phyloP scores from a whole-genome alignment of 2,888 invertebrate genomes.

The Gymnosoma rotundatum region DNA sequence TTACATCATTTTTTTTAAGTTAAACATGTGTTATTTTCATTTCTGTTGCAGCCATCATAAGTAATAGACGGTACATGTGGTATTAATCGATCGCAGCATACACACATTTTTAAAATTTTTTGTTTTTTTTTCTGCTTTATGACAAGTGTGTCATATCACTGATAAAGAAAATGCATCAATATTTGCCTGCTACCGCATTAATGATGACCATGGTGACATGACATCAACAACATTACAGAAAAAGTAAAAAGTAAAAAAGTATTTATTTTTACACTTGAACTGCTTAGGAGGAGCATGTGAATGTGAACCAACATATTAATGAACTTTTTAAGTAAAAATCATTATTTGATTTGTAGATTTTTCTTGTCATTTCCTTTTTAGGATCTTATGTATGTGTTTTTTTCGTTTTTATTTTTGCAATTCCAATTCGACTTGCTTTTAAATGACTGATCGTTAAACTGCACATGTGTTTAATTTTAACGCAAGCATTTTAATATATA shows the following conservation, averaged over 20 bases:
- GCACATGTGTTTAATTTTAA: constrained; percentile 27
- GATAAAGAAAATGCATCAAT: constrained; percentile 4
- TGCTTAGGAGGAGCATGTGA: constrained; percentile 8
- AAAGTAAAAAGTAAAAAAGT: background rate
- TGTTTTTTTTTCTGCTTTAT: background rate
- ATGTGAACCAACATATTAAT: background rate
- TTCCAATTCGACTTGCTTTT: background rate
- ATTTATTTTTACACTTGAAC: constrained; percentile 27
- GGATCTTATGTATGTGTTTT: constrained; percentile 5
- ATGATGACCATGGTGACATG: constrained; percentile 16
- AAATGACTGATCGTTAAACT: constrained; percentile 16
- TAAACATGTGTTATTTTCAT: no score
- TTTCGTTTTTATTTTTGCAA: constrained; percentile 4
- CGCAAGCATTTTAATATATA: constrained; percentile 1
- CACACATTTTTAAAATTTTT: background rate
- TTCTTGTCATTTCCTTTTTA: constrained; percentile 55
- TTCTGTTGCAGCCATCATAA: background rate
- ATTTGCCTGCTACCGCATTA: background rate
- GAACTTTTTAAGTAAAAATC: constrained; percentile 12
- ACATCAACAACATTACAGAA: constrained; percentile 32
- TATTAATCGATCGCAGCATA: background rate
- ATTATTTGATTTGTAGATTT: constrained; percentile 14
- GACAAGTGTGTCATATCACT: constrained; percentile 36
- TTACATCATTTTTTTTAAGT: no score
- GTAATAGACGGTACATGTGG: background rate